phyloP scores from a whole-genome alignment of 2,113 vertebrate species.

The Sterrhoptilus dennistouni region DNA sequence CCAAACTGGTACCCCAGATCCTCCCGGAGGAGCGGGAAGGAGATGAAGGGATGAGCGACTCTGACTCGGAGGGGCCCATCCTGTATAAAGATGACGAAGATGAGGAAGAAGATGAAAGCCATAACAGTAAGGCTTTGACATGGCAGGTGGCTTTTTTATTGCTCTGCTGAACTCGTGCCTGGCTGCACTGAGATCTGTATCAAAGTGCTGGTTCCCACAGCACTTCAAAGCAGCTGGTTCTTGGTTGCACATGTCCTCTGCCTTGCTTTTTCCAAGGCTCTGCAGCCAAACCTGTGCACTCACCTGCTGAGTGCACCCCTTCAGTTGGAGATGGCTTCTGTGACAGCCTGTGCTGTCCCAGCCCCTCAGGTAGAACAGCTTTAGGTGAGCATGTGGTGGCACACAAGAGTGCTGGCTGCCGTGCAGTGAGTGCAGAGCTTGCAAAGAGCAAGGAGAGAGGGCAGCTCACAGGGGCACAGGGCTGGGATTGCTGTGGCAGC shows the following conservation, averaged over 20 bases:
- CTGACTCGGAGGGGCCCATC: constrained; percentile 92
- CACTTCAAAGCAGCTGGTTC: not conserved
- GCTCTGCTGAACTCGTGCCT: not conserved
- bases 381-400: not conserved
- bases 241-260: not conserved
- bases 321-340: not conserved
- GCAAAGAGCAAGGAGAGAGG: not conserved
- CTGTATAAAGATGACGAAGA: constrained; percentile 91
- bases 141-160: not conserved
- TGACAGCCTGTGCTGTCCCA: not conserved
- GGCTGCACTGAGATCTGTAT: not conserved
- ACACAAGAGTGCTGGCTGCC: not conserved
- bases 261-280: not conserved
- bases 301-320: not conserved
- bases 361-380: not conserved
- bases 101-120: constrained; percentile 89
- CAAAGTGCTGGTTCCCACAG: not conserved
- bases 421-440: not conserved
- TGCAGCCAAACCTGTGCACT: not conserved
- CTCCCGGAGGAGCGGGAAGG: constrained; percentile 84
- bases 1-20: constrained; percentile 75
- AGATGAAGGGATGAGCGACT: constrained; percentile 83
- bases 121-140: constrained; percentile 75
- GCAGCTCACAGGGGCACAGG: not conserved
- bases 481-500: not conserved